These are phyloP conservation scores for Pelecanoides urinatrix DNA, from an alignment of 2,113 vertebrate species.

Conservation along the genomic window DNA sequence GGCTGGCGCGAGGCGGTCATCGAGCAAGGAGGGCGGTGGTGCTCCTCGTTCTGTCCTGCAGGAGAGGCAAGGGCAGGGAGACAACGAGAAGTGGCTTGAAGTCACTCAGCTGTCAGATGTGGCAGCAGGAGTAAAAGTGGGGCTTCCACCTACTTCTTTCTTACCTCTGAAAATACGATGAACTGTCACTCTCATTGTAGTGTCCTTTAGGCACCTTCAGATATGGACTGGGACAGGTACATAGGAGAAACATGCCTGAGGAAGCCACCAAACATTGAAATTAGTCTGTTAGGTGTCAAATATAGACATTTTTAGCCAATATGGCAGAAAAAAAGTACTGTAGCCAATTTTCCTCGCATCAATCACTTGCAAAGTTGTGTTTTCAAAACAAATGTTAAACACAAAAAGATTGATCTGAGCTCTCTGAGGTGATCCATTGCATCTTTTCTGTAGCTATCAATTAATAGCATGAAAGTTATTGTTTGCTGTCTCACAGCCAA, in stretches of 20 bases:
- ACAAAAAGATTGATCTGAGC: neutral
- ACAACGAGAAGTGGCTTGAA: neutral
- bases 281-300: neutral
- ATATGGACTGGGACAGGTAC: neutral
- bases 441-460: conserved; percentile 3
- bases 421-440: conserved; percentile 1
- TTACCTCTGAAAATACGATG: neutral
- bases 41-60: neutral
- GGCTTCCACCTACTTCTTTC: neutral
- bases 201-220: neutral
- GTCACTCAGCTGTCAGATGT: neutral
- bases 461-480: conserved; percentile 25
- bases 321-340: neutral
- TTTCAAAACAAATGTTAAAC: conserved; percentile 28
- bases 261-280: neutral
- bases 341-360: conserved; percentile 2
- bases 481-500: neutral
- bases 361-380: conserved; percentile 3
- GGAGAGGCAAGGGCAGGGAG: neutral
- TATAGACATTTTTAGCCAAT: neutral
- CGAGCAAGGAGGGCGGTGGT: rapidly evolving
- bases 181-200: neutral
- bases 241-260: neutral
- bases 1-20: neutral
- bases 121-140: neutral